These are phyloP conservation scores for Ericerus pela DNA, from an alignment of 1,140 invertebrate species.

Conservation along the genomic window DNA sequence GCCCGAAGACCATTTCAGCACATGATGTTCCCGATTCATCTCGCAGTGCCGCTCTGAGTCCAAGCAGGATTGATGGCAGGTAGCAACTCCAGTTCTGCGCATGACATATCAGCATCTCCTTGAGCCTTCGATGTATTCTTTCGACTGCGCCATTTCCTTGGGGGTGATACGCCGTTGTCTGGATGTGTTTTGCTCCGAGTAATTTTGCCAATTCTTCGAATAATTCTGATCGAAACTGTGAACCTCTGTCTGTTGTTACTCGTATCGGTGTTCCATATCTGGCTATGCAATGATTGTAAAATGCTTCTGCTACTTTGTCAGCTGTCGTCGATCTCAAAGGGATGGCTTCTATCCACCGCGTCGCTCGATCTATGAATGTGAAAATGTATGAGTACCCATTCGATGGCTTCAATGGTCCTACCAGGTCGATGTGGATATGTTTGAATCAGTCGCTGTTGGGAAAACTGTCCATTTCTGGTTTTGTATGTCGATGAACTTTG, in stretches of 20 bases:
- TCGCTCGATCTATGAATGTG: constrained; percentile 26
- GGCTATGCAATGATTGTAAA: constrained; percentile 22
- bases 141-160: constrained; percentile 25
- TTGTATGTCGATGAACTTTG: neutral
- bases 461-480: neutral
- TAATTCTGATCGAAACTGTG: constrained; percentile 26
- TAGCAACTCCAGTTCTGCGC: constrained; percentile 21
- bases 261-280: constrained; percentile 25
- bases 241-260: constrained; percentile 27
- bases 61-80: constrained; percentile 31
- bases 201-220: neutral
- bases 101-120: constrained; percentile 27
- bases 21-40: constrained; percentile 25
- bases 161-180: constrained; percentile 30
- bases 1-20: constrained; percentile 30
- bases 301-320: constrained; percentile 23
- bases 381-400: constrained; percentile 22
- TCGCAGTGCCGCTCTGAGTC: constrained; percentile 26
- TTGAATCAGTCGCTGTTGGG: neutral
- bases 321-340: constrained; percentile 23
- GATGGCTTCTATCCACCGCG: constrained; percentile 29
- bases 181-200: neutral
- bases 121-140: constrained; percentile 29
- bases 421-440: constrained; percentile 33
- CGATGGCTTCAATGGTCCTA: constrained; percentile 26